A percentile compares a stretch with the other conserved stretches of the same genome.
These are phyloP conservation scores for Paracentrotus lividus DNA, from an alignment of 53 echinoderm and acorn worm genomes.

Conservation along the genomic window DNA sequence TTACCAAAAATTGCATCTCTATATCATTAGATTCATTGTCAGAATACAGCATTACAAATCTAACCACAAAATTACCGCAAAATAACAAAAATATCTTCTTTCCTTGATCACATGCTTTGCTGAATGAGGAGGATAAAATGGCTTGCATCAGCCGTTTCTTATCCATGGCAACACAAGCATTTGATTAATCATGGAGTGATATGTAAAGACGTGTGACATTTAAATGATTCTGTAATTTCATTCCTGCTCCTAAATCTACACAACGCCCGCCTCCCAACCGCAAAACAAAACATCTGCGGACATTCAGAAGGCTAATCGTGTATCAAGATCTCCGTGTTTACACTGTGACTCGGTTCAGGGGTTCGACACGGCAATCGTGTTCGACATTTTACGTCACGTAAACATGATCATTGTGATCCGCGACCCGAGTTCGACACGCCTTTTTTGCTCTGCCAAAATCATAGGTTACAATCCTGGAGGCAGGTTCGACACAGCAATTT, in stretches of 20 bases:
- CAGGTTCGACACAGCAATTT: no score
- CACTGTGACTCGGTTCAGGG: no score
- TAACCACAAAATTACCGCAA: not conserved
- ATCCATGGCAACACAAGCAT: conserved; percentile 15
- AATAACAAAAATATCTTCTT: not conserved
- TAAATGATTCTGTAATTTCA: not conserved
- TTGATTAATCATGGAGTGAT: not conserved
- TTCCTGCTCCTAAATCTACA: not conserved
- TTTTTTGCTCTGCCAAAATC: no score
- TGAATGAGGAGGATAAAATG: not conserved
- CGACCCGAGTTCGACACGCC: no score
- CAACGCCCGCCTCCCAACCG: not conserved
- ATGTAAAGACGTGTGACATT: conserved; percentile 6
- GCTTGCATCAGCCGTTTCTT: not conserved
- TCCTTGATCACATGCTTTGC: not conserved
- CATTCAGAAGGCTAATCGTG: not conserved
- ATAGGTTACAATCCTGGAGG: no score
- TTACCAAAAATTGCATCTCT: no score
- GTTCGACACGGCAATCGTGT: no score
- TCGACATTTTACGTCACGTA: no score
- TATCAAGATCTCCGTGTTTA: not conserved
- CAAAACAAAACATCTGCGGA: not conserved
- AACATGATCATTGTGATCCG: no score
- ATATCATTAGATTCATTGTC: no score
- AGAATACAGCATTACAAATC: not conserved